phyloP scores from a whole-genome alignment of 1,140 invertebrate genomes.

The Neotoxoptera formosana region DNA sequence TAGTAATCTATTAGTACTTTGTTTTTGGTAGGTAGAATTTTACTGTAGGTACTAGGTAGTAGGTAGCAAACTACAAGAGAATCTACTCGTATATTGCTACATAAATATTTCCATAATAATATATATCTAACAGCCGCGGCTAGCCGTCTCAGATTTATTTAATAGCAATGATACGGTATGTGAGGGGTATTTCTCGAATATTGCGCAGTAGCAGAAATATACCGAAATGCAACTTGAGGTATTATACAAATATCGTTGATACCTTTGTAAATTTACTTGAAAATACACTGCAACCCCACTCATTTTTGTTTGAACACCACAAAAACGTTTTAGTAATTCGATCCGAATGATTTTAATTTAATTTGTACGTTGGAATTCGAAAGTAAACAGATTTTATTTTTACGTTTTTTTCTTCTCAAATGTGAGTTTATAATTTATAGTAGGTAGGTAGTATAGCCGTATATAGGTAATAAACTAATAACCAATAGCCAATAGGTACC shows the following conservation, averaged over 20 bases:
- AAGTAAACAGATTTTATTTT: conserved; percentile 1
- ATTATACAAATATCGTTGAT: not conserved
- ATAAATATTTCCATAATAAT: too few relatives aligned
- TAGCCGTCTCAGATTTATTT: too few relatives aligned
- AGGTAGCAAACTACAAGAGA: too few relatives aligned
- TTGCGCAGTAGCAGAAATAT: not conserved
- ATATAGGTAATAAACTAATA: not conserved
- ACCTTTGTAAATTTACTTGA: not conserved
- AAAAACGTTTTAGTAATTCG: not conserved
- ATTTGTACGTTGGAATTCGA: not conserved
- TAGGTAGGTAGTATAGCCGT: not conserved
- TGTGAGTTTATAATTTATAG: not conserved
- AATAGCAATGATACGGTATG: not conserved
- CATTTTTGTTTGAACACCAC: not conserved
- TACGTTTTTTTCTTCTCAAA: not conserved
- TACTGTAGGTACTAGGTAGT: too few relatives aligned
- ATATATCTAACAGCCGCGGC: too few relatives aligned
- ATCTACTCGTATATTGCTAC: too few relatives aligned
- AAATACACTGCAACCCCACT: not conserved
- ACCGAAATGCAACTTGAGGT: not conserved
- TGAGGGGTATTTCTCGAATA: not conserved
- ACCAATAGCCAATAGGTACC: not conserved
- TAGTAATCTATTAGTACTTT: too few relatives aligned
- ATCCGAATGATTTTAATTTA: not conserved
- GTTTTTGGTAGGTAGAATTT: too few relatives aligned